Evolutionary conservation across 2,888 invertebrate species (phyloP), one percentile per base, ranked within the genome.

Genomic region (Lasioglossum morio): DNA sequence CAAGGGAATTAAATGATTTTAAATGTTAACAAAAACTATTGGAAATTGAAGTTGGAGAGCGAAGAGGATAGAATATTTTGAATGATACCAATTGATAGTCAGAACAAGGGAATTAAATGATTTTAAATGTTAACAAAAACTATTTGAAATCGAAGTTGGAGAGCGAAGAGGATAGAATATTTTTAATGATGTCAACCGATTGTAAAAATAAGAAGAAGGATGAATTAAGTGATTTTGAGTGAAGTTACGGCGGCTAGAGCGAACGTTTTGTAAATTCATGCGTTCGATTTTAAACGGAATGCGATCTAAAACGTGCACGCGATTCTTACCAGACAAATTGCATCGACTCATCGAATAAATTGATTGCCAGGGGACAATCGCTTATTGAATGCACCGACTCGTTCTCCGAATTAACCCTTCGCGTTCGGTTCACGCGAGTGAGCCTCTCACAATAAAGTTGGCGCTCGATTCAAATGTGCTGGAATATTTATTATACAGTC

Each of bases 391-490:
- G 43, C 72, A 30, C 30, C 30, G 40, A 30, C 46, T 30, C 30
- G 48, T 72, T 48, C 72, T 40, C 40, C 63, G 40, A 63, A 63
- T 63, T 63, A 46, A 60, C 60, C 76, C 63, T 76, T 57, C 57
- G 63, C 43, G 75, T 40, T 63, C 60, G 63, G 46, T 63, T 69
- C 77, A 48, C 72, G 72, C 48, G 23, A 46, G 43, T 27, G 27
- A 19, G 27, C 16, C 48, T 19, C 72, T 30, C 48, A 30, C 46
- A 48, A 48, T 48, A 30, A 72, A 10, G 46, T 48, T 72, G 72
- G 48, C 72, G 72, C 72, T 10, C 30, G 30, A 48, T 48, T 48
- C 46, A 46, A 72, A 72, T 16, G 46, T 23, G 40, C 27, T 27
- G 43, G 8, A 14, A 27, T 72, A 53, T 53, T 53, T n/a, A 27